Percentiles rank a stretch among this genome's conserved stretches.
These are phyloP conservation scores for Zelostemma sp. DNA, from an alignment of 1,140 invertebrate species.

Conservation along the genomic window DNA sequence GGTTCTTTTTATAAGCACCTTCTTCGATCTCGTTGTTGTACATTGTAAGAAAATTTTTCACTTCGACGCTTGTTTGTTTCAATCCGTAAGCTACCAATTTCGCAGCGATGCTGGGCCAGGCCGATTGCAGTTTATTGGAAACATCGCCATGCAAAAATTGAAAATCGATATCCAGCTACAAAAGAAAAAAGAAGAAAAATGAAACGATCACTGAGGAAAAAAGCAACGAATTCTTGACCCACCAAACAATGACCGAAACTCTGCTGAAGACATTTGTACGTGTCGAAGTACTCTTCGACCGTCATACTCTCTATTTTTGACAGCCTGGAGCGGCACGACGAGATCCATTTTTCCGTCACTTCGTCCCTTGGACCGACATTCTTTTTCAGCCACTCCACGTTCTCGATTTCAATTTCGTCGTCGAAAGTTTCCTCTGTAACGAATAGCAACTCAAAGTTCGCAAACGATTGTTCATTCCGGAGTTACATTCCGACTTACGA, in stretches of 20 bases:
- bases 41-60: slow-evolving; percentile 34
- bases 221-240: neutral
- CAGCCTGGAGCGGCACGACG: slow-evolving; percentile 26
- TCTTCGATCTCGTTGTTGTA: slow-evolving; percentile 32
- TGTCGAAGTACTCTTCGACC: slow-evolving; percentile 36
- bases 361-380: slow-evolving; percentile 20
- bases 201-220: neutral
- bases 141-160: slow-evolving; percentile 31
- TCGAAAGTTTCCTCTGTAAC: slow-evolving; percentile 28
- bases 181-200: neutral
- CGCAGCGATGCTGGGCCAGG: slow-evolving; percentile 34
- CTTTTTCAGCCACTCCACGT: slow-evolving; percentile 34
- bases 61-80: slow-evolving; percentile 31
- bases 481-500: slow-evolving; percentile 10
- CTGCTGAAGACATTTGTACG: slow-evolving; percentile 37
- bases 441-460: too few species aligned
- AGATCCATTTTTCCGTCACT: slow-evolving; percentile 38
- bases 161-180: slow-evolving; percentile 38
- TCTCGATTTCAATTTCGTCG: slow-evolving; percentile 27
- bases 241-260: slow-evolving; percentile 38
- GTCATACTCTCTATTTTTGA: slow-evolving; percentile 26
- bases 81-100: slow-evolving; percentile 33
- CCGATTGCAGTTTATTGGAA: slow-evolving; percentile 24
- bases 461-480: neutral
- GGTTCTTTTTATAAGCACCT: too few species aligned